Evolutionary conservation across 2,113 vertebrate species (phyloP).

Genomic region (Protobothrops flavoviridis): DNA sequence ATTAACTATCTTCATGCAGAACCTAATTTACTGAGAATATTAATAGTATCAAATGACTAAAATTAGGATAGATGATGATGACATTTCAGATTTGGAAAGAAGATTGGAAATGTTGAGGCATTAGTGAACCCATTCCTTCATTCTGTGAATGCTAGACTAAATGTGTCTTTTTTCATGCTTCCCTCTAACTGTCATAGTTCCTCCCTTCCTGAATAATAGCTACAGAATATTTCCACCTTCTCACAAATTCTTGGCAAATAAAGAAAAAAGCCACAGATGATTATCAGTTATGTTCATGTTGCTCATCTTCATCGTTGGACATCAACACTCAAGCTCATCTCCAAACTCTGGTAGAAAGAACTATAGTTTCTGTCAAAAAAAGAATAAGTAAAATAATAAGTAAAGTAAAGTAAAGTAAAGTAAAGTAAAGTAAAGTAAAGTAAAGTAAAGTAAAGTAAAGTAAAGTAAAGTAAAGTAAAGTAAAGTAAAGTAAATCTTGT

Average conservation of each 20-base stretch:
- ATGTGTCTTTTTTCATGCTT: conserved; percentile 5
- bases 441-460: too few species aligned
- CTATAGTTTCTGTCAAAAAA: neutral
- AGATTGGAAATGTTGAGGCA: neutral
- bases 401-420: neutral
- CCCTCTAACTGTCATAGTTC: neutral
- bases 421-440: too few species aligned
- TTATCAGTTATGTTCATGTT: neutral
- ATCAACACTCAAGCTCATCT: neutral
- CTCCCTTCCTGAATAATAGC: neutral
- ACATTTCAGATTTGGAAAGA: conserved; percentile 8
- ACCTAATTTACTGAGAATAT: neutral
- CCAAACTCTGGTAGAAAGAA: neutral
- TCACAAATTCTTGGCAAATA: neutral
- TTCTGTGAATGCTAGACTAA: neutral
- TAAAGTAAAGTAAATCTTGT: neutral
- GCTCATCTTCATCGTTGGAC: neutral
- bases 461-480: neutral
- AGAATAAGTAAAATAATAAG: neutral
- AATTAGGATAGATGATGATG: conserved; percentile 3
- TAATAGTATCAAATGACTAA: conserved; percentile 14
- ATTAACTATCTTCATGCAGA: conserved; percentile 2
- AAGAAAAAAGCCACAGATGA: neutral
- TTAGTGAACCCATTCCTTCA: neutral
- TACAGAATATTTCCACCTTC: neutral